Percentiles rank a stretch among this genome's conserved stretches.
These are phyloP conservation scores for Anagrus nilaparvatae DNA, from an alignment of 1,140 invertebrate species.

Conservation along the genomic window DNA sequence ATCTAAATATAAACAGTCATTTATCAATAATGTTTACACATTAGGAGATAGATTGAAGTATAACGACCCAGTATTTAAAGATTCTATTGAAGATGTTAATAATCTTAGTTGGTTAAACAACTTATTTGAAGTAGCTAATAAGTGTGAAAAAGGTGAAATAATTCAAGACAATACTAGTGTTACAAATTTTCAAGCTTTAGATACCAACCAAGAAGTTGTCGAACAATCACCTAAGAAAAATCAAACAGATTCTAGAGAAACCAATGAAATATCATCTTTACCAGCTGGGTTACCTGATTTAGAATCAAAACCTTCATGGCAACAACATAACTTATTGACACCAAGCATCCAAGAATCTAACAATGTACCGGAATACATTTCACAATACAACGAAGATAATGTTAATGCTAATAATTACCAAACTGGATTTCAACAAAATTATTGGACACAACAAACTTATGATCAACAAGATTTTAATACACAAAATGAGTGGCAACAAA, in stretches of 20 bases:
- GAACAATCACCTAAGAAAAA: constrained; percentile 13
- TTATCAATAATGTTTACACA: constrained; percentile 55
- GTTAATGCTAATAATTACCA: constrained; percentile 28
- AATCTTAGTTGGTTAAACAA: constrained; percentile 35
- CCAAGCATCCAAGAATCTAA: constrained; percentile 25
- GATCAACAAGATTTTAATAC: constrained; percentile 28
- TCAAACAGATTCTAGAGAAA: constrained; percentile 10
- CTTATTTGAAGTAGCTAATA: constrained; percentile 29
- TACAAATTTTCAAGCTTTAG: no score
- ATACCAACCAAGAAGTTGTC: no score
- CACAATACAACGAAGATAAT: constrained; percentile 23
- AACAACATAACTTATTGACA: constrained; percentile 22
- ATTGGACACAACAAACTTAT: constrained; percentile 35
- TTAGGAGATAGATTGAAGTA: constrained; percentile 68
- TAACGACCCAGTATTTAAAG: constrained; percentile 59
- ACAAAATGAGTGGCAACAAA: constrained; percentile 29
- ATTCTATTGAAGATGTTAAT: constrained; percentile 34
- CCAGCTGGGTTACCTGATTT: no score
- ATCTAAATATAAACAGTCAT: constrained; percentile 43
- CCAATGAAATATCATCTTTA: constrained; percentile 15
- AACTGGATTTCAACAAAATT: constrained; percentile 26
- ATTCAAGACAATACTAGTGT: constrained; percentile 19
- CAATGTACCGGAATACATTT: constrained; percentile 10
- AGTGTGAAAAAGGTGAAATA: constrained; percentile 31
- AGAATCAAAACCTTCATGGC: constrained; percentile 9